Percentiles rank a stretch among this genome's conserved stretches.
phyloP scores from a whole-genome alignment of 2,888 invertebrate species.

The Cephus rjabovi region DNA sequence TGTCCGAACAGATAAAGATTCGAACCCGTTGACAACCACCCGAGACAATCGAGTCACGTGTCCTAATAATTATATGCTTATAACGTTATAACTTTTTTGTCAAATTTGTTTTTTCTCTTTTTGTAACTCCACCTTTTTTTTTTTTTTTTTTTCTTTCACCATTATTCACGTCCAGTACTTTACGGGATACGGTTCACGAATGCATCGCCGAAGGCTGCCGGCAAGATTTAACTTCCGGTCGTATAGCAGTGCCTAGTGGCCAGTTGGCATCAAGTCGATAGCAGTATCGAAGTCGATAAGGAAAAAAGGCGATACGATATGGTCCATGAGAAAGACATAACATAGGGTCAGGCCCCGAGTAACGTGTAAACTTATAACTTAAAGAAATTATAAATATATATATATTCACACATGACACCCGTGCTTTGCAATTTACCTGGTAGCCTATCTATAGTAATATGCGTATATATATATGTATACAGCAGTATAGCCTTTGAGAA shows the following conservation, averaged over 20 bases:
- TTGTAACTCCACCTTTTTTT: no score
- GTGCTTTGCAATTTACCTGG: slow-evolving; percentile 8
- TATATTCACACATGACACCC: slow-evolving; percentile 26
- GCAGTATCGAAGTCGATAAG: slow-evolving; percentile 60
- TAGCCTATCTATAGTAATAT: neutral
- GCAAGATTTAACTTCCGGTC: neutral
- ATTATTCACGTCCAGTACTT: neutral
- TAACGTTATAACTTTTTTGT: neutral
- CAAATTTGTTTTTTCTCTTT: neutral
- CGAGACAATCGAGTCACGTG: slow-evolving; percentile 19
- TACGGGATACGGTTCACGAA: neutral
- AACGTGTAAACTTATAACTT: slow-evolving; percentile 13
- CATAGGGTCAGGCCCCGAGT: slow-evolving; percentile 28
- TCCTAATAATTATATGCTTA: neutral
- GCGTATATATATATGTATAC: neutral
- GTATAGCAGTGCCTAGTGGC: neutral
- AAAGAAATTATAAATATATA: slow-evolving; percentile 22
- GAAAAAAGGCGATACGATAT: slow-evolving; percentile 52
- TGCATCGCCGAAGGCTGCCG: neutral
- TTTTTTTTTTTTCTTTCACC: no score
- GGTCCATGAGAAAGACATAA: slow-evolving; percentile 60
- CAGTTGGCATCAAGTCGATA: slow-evolving; percentile 46
- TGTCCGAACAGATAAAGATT: slow-evolving; percentile 43
- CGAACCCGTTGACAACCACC: slow-evolving; percentile 40
- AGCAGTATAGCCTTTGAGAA: neutral